Evolutionary conservation across 64 coral and sea anemone species (phyloP), one percentile per base, ranked within the genome.

Genomic region (Pocillopora damicornis): DNA sequence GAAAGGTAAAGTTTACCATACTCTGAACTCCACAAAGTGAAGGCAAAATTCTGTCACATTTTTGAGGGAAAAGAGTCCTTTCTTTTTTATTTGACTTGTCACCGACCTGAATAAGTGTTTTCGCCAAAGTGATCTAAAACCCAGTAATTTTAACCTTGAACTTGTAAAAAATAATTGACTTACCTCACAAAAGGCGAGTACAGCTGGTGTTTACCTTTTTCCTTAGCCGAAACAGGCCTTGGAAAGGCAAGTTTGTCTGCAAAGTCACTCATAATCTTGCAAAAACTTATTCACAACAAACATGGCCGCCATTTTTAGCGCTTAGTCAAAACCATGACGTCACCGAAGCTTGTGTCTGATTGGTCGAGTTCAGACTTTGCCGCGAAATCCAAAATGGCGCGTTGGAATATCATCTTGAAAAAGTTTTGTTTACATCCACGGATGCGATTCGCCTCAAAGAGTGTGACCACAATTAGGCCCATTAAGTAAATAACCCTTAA

Each of bases 311-410:
- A 97, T 93, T 93, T 97, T 97, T 73, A 77, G 62, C 66, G 61
- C 45, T 60, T 71, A 59, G 56, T 77, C 35, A 93, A 18, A 85
- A 88, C n/a, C 73, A 3, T 96, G 94, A 97, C 94, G 94, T 97
- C 94, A 93, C 63, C 26, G 0, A 58, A 18, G 15, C 38, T 90
- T 71, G 35, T 22, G 15, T 82, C 12, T 90, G 82, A 97, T 97
- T 97, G 94, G 94, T 86, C 87, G 22, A 62, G 42, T 37, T 13
- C 23, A 51, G 45, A 60, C 15, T 60, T 89, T 93, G 82, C 94
- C 94, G 94, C 94, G 94, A 97, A 97, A 97, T 97, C 85, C 89
- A 89, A 89, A 97, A 84, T 81, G 18, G 86, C 76, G 92, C 68
- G 88, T 60, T 79, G 67, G 84, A 87, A 80, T 57, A 88, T 86